Conservation (phyloP, 2,888 invertebrate species). For the Sussaba pulchella region DNA sequence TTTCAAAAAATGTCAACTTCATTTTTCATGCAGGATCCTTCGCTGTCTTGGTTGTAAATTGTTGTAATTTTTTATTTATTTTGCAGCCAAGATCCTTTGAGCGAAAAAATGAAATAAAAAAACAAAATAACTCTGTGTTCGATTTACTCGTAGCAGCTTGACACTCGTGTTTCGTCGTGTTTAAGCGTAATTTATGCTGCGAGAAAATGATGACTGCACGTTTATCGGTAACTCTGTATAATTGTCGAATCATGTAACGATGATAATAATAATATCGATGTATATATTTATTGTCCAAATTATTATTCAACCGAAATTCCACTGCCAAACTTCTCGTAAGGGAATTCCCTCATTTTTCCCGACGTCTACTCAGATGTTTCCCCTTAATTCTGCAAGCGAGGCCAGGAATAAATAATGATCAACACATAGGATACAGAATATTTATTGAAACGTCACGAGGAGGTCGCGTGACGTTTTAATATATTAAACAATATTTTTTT, state of each 20-base stretch:
- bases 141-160: constrained; percentile 46
- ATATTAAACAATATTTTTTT: constrained; percentile 74
- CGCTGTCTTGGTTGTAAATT: constrained; percentile 34
- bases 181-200: neutral
- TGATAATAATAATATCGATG: constrained; percentile 35
- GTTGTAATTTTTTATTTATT: constrained; percentile 33
- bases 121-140: constrained; percentile 42
- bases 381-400: neutral
- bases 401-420: neutral
- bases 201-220: constrained; percentile 10
- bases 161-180: constrained; percentile 17
- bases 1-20: too few relatives aligned
- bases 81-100: constrained; percentile 31
- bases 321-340: constrained; percentile 3
- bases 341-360: neutral
- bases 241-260: constrained; percentile 19
- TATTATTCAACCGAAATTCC: constrained; percentile 4
- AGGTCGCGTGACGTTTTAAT: constrained; percentile 77
- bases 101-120: constrained; percentile 7
- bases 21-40: constrained; percentile 45
- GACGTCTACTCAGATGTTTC: too few relatives aligned
- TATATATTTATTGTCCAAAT: constrained; percentile 31
- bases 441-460: constrained; percentile 77
- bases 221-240: constrained; percentile 20
- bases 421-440: constrained; percentile 70